Percentiles rank a stretch among this genome's conserved stretches.
Conservation (phyloP, 2,888 invertebrate genomes). For the Drosophila robusta region DNA sequence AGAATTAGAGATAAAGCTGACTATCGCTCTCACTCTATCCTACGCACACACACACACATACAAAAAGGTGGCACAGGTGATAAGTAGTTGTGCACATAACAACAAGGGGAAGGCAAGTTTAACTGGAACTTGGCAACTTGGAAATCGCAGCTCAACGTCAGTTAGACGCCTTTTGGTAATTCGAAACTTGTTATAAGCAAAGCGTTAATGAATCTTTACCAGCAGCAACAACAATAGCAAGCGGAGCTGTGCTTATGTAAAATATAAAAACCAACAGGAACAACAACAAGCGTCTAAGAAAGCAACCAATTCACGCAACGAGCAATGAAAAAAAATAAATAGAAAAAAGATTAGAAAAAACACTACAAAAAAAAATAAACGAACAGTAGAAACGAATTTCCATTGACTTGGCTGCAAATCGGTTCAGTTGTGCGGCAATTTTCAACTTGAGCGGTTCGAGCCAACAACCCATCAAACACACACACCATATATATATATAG, state of each 20-base stretch:
- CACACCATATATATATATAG: background rate
- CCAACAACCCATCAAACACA: constrained; percentile 11
- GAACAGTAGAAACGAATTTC: constrained; percentile 40
- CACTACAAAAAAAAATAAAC: constrained; percentile 28
- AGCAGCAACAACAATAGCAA: constrained; percentile 23
- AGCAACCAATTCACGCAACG: constrained; percentile 50
- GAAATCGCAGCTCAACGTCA: constrained; percentile 39
- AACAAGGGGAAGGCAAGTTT: constrained; percentile 40
- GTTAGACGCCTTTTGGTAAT: constrained; percentile 74
- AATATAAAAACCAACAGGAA: constrained; percentile 28
- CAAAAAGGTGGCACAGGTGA: constrained; percentile 37
- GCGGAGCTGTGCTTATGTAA: constrained; percentile 24
- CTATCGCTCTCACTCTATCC: background rate
- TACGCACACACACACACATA: background rate
- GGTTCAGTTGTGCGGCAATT: constrained; percentile 68
- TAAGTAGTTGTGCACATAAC: constrained; percentile 66
- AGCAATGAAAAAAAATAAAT: constrained; percentile 15
- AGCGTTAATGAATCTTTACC: constrained; percentile 78
- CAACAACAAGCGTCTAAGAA: constrained; percentile 32
- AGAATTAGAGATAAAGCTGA: constrained; percentile 12
- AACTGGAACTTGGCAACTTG: constrained; percentile 12
- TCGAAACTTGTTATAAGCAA: constrained; percentile 75
- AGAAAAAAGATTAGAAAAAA: constrained; percentile 20
- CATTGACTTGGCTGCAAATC: constrained; percentile 32
- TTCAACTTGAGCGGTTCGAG: constrained; percentile 70